Evolutionary conservation across 2,888 invertebrate species (phyloP), one percentile per base, ranked within the genome.

Genomic region (Dynastes tityus): DNA sequence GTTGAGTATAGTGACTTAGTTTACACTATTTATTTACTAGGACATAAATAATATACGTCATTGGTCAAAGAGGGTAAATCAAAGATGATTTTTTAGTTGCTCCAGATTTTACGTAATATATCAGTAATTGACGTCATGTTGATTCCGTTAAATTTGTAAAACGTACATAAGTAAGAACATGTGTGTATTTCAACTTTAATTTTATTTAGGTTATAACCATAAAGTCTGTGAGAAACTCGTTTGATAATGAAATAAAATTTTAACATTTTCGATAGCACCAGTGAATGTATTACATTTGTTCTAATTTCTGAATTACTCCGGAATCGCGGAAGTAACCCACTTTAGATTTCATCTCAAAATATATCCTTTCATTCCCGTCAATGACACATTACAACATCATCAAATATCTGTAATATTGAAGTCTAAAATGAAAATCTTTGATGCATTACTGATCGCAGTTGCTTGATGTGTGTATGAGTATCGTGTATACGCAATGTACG

Each of bases 401-500:
- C 13, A 61, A 74, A 27, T 40, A 74, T 74, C 73, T 40, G 58
- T 61, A 61, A 61, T 68, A 76, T 76, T 76, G 37, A 75, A 49
- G 75, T 58, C 51, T 27, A 68, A 68, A 68, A 22, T 68, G 68
- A 68, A 68, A 22, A 68, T 68, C 55, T 71, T 71, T 61, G 73
- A 74, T 61, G 40, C 73, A 74, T 74, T 74, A 27, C 49, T 61
- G 73, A 61, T 74, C 73, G 63, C 58, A 63, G 37, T 71, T 61
- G 40, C 73, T 74, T 74, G 73, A 63, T 74, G 73, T 61, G 37
- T 55, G 73, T 58, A 58, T 32, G 37, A 65, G 51, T 67, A 67
- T 76, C 27, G 51, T 68, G 68, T 68, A 68, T 68, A 77, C 77
- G 77, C 63, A 70, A 63, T 63, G 63, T 27, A 78, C 63, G 45